Base-by-base conservation (phyloP, 1,140 invertebrate genomes). In the Drosophila bocqueti region DNA sequence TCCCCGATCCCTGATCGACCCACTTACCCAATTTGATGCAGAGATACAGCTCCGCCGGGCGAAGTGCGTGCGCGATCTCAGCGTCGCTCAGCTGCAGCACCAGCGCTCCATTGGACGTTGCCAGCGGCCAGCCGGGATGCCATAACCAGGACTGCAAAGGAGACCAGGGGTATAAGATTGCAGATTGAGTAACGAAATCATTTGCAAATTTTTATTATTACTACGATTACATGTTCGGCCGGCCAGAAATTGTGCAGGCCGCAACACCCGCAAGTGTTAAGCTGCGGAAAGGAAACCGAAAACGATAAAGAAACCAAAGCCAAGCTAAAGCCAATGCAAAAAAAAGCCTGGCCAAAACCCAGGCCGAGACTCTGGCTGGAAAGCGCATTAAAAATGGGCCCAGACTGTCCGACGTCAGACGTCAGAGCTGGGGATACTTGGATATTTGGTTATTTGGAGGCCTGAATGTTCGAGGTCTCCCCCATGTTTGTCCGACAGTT, bases 1-100 rank as follows among this genome's bases (percentile, higher is more conserved):
- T 4, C 31, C 59, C 10, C 3, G 29, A 36, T 52, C 15, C 43
- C 21, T 16, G 15, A 8, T 43, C 75, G 83, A 79, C 78, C 85
- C 69, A 92, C 90, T 93, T 84, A 93, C 92, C 92, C 79, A 84
- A 74, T 91, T 92, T 90, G 62, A 93, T 83, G 79, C 92, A 93
- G 67, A 93, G 78, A 79, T 92, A 93, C 43, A 93, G 79, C 47
- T 93, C 92, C 50, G 79, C 68, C 55, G 81, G 76, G 55, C 79
- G 79, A 45, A 93, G 69, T 89, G 85, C 85, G 65, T 87, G 78
- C 55, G 75, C 76, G 58, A 92, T 80, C 78, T 92, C 85, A 91
- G 81, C 75, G 62, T 91, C 83, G 63, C 91, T 92, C 77, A 93
- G 74, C 64, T 93, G 92, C 63, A 93, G 60, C 50, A 93, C 81